These are phyloP conservation scores for Conus ventricosus DNA, from an alignment of 1,140 invertebrate genomes.

Conservation along the genomic window DNA sequence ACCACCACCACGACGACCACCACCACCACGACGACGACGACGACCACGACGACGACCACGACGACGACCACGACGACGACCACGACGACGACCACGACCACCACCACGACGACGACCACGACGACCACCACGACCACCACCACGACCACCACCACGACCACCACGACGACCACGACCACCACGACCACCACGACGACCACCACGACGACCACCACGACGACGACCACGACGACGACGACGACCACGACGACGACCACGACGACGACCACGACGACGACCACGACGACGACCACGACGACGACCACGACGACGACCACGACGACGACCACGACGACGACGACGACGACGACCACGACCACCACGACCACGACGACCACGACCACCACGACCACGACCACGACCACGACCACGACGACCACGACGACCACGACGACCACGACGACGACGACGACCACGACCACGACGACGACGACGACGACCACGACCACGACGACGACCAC, in stretches of 20 bases:
- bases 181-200: neutral
- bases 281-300: constrained; percentile 7
- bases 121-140: neutral
- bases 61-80: constrained; percentile 7
- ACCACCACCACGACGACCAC: neutral
- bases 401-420: neutral
- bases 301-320: constrained; percentile 3
- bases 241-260: constrained; percentile 3
- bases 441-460: constrained; percentile 3
- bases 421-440: constrained; percentile 3
- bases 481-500: constrained; percentile 3
- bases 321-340: constrained; percentile 7
- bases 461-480: constrained; percentile 7
- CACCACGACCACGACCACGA: neutral
- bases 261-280: constrained; percentile 3
- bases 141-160: neutral
- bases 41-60: constrained; percentile 2
- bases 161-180: neutral
- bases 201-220: neutral
- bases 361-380: constrained; percentile 3
- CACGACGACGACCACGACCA: neutral
- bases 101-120: neutral
- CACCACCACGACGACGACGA: neutral
- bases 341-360: neutral
- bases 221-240: constrained; percentile 7